Evolutionary conservation across 2,113 vertebrate species (phyloP).

Genomic region (Barnardius zonarius): DNA sequence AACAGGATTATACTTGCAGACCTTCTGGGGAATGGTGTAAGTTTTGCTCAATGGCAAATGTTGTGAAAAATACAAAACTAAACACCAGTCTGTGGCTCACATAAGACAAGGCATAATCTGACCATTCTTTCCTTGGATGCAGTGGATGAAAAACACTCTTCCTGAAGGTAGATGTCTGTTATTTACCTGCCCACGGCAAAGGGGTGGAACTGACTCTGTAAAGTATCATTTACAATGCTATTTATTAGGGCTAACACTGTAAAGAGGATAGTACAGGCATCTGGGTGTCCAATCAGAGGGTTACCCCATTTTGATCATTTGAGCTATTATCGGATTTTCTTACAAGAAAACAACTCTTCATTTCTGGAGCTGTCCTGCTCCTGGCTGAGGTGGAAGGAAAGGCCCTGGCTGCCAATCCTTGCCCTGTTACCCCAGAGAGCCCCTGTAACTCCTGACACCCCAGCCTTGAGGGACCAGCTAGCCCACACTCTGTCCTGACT

Average conservation of each 20-base stretch:
- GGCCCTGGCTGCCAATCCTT: not conserved
- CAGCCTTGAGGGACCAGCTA: not conserved
- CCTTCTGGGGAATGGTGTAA: slow-evolving; percentile 28
- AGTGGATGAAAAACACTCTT: not conserved
- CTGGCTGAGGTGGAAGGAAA: not conserved
- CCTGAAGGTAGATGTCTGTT: not conserved
- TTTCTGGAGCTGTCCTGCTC: not conserved
- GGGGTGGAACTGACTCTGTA: not conserved
- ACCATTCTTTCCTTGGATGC: not conserved
- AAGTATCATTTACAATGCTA: too few species aligned
- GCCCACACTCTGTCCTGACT: not conserved
- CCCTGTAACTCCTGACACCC: not conserved
- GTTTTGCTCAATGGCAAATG: slow-evolving; percentile 21
- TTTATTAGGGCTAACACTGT: too few species aligned
- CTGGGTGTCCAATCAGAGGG: not conserved
- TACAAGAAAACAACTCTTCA: not conserved
- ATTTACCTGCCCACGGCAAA: not conserved
- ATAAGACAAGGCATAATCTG: not conserved
- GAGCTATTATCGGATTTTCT: not conserved
- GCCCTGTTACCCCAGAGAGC: not conserved
- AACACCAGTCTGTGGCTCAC: not conserved
- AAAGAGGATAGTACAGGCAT: too few species aligned
- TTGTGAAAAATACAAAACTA: slow-evolving; percentile 18
- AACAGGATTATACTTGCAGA: slow-evolving; percentile 42
- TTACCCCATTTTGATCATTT: not conserved